phyloP scores from a whole-genome alignment of 2,113 vertebrate species.

The Gadus chalcogrammus region DNA sequence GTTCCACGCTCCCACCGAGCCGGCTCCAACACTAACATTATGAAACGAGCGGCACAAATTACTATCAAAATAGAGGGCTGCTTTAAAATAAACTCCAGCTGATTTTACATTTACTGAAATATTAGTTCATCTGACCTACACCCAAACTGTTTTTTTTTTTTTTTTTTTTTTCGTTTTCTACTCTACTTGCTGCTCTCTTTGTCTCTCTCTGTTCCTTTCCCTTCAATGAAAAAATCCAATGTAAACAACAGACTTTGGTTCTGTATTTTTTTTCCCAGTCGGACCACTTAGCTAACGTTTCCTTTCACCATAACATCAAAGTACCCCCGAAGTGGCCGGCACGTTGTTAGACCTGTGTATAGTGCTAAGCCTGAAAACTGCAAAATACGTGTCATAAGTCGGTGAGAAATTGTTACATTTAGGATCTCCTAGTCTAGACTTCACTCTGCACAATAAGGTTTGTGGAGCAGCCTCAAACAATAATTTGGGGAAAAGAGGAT shows the following conservation, averaged over 20 bases:
- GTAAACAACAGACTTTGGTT: conserved; percentile 65
- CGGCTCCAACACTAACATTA: conserved; percentile 79
- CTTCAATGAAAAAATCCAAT: conserved; percentile 69
- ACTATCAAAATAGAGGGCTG: conserved; percentile 75
- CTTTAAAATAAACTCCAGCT: conserved; percentile 82
- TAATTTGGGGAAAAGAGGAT: too few species aligned
- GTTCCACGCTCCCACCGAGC: conserved; percentile 65
- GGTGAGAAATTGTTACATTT: too few species aligned
- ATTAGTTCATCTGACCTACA: conserved; percentile 70
- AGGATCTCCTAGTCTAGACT: too few species aligned
- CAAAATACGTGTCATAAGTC: too few species aligned
- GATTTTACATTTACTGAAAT: conserved; percentile 79
- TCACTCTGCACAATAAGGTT: too few species aligned
- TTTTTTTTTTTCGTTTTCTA: conserved; percentile 37
- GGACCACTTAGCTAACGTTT: conserved; percentile 73
- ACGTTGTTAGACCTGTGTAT: conserved; percentile 36
- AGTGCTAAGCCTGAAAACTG: background rate
- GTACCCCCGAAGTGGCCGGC: conserved; percentile 26
- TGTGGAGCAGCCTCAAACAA: too few species aligned
- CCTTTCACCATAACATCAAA: conserved; percentile 62
- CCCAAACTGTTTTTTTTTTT: conserved; percentile 23
- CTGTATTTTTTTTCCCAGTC: conserved; percentile 57
- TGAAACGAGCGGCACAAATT: conserved; percentile 77
- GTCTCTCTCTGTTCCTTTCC: conserved; percentile 44
- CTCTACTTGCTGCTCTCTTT: conserved; percentile 35